A percentile compares a stretch with the other conserved stretches of the same genome.
Conservation (phyloP, 2,113 vertebrate genomes). For the Salminus brasiliensis region DNA sequence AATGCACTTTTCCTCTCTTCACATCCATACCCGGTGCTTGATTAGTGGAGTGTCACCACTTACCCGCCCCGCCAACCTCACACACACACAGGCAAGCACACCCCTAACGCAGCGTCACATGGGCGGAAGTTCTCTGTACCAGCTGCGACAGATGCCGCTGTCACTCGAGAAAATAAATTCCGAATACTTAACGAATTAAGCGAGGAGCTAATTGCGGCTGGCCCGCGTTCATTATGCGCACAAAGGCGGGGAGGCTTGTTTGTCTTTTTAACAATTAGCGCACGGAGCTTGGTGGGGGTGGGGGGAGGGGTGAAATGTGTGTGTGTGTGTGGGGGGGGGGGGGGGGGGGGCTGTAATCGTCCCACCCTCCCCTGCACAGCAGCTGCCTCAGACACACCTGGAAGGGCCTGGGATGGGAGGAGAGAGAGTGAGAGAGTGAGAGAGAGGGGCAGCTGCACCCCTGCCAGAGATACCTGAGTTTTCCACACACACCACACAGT, state of each 20-base stretch:
- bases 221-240: conserved; percentile 78
- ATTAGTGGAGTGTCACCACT: background rate
- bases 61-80: background rate
- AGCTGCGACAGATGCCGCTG: conserved; percentile 79
- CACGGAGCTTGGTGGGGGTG: conserved; percentile 36
- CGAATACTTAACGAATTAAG: conserved; percentile 84
- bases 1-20: background rate
- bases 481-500: conserved; percentile 25
- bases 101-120: conserved; percentile 19
- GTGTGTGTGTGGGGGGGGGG: conserved; percentile 18
- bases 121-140: conserved; percentile 51
- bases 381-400: conserved; percentile 80
- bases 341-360: conserved; percentile 50
- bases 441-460: conserved; percentile 46
- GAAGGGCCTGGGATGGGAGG: conserved; percentile 62
- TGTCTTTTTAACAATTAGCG: conserved; percentile 81
- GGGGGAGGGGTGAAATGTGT: no score
- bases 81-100: conserved; percentile 3
- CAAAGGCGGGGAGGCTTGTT: conserved; percentile 76
- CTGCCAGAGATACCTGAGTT: conserved; percentile 30
- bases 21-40: background rate
- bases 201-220: conserved; percentile 82
- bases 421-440: no score
- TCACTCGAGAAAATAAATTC: conserved; percentile 81
- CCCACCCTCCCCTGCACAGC: conserved; percentile 67